phyloP scores from a whole-genome alignment of 2,113 vertebrate genomes.

The Columbina picui region DNA sequence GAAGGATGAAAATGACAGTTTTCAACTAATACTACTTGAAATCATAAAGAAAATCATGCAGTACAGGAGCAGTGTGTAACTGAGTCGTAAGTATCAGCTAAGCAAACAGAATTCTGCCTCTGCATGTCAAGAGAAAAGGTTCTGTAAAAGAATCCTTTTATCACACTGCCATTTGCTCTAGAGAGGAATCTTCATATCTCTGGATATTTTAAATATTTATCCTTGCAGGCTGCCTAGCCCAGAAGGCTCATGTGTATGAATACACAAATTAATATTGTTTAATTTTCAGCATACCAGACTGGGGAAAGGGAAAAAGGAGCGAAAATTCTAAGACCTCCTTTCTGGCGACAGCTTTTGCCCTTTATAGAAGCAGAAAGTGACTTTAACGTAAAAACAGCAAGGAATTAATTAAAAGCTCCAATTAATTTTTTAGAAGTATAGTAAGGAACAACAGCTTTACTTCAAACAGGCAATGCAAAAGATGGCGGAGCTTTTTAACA shows the following conservation, averaged over 20 bases:
- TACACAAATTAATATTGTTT: not conserved
- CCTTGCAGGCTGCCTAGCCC: not conserved
- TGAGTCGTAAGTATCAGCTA: not conserved
- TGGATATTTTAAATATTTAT: constrained; percentile 49
- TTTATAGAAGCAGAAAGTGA: not conserved
- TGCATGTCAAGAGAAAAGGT: not conserved
- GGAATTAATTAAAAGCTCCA: not conserved
- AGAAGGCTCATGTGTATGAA: not conserved
- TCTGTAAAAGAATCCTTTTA: not conserved
- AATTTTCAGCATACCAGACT: not conserved
- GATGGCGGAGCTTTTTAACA: not conserved
- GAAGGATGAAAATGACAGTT: not conserved
- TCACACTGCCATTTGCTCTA: not conserved
- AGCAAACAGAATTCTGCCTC: not conserved
- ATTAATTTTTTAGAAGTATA: not conserved
- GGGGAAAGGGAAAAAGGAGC: not conserved
- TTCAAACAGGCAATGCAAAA: not conserved
- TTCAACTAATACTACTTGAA: not conserved
- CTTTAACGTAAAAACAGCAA: not conserved
- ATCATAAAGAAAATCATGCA: not conserved
- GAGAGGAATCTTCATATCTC: not conserved
- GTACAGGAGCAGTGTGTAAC: not conserved
- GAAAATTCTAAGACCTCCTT: not conserved
- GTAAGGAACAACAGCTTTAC: not conserved
- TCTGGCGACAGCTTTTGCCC: not conserved